Conservation (phyloP, 53 echinoderm and acorn worm genomes). For the Holothuria scabra region DNA sequence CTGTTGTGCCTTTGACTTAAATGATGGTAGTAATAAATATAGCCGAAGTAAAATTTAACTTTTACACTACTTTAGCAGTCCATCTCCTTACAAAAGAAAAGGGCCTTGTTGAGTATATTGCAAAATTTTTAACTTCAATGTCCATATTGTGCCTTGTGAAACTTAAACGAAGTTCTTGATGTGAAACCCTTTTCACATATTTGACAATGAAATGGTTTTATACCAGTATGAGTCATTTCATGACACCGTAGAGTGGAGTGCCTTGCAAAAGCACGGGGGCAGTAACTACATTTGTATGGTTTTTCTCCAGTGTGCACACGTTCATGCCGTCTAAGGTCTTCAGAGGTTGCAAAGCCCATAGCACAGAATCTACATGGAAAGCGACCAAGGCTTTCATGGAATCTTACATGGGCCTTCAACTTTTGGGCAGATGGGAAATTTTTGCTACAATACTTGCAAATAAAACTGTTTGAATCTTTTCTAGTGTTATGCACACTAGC, state of each 20-base stretch:
- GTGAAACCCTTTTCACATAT: neutral
- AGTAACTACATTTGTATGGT: conserved; percentile 31
- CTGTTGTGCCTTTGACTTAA: no score
- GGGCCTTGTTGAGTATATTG: no score
- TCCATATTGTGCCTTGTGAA: neutral
- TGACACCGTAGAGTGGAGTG: conserved; percentile 3
- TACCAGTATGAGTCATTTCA: conserved; percentile 29
- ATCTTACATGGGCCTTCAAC: conserved; percentile 18
- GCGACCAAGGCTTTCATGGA: conserved; percentile 1
- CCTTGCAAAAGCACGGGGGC: conserved; percentile 14
- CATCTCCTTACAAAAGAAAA: no score
- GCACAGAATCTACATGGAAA: conserved; percentile 9
- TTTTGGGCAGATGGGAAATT: neutral
- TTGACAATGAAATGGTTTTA: conserved; percentile 4
- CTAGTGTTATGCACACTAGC: no score
- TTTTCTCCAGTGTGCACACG: conserved; percentile 31
- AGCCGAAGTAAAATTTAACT: no score
- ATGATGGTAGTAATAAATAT: no score
- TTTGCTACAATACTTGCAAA: conserved; percentile 17
- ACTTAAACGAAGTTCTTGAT: neutral
- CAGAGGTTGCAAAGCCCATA: conserved; percentile 5
- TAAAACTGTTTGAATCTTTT: no score
- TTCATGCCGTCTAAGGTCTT: conserved; percentile 28
- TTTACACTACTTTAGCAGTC: no score
- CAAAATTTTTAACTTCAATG: no score